Percentiles rank a stretch among this genome's conserved stretches.
Evolutionary conservation across 1,140 invertebrate genomes (phyloP).

Genomic region (Cydia amplana): DNA sequence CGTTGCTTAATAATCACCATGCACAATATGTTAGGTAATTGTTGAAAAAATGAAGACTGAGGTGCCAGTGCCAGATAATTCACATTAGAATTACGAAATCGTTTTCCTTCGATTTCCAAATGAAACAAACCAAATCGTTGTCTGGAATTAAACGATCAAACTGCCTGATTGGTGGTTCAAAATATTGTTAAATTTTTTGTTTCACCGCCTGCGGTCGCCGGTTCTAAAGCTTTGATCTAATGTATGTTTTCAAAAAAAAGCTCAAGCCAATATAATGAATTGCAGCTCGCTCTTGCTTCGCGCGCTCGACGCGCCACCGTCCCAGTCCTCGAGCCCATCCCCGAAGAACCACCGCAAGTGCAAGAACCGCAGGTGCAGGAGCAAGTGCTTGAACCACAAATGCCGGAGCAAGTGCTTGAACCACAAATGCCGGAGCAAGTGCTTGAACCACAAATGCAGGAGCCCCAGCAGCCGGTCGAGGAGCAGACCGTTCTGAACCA

Average conservation of each 20-base stretch:
- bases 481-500: slow-evolving; percentile 1
- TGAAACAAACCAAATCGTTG: too few species aligned
- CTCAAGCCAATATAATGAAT: neutral
- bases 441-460: slow-evolving; percentile 29
- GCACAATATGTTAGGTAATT: too few species aligned
- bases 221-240: too few species aligned
- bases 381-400: slow-evolving; percentile 33
- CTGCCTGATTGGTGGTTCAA: too few species aligned
- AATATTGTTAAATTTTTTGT: too few species aligned
- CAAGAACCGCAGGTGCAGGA: slow-evolving; percentile 28
- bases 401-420: slow-evolving; percentile 33
- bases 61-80: too few species aligned
- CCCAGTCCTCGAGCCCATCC: slow-evolving; percentile 43
- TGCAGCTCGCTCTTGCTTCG: slow-evolving; percentile 38
- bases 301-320: neutral
- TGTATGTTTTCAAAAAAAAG: neutral
- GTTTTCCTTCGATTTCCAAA: too few species aligned
- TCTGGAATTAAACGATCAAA: too few species aligned
- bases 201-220: too few species aligned
- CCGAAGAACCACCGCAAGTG: slow-evolving; percentile 41
- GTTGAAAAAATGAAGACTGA: too few species aligned
- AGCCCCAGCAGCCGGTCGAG: slow-evolving; percentile 19
- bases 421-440: slow-evolving; percentile 25
- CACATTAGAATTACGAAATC: too few species aligned
- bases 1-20: too few species aligned